Percentiles rank a stretch among this genome's conserved stretches.
These are phyloP conservation scores for Leptinotarsa tumamoca DNA, from an alignment of 2,888 invertebrate genomes.

Conservation along the genomic window DNA sequence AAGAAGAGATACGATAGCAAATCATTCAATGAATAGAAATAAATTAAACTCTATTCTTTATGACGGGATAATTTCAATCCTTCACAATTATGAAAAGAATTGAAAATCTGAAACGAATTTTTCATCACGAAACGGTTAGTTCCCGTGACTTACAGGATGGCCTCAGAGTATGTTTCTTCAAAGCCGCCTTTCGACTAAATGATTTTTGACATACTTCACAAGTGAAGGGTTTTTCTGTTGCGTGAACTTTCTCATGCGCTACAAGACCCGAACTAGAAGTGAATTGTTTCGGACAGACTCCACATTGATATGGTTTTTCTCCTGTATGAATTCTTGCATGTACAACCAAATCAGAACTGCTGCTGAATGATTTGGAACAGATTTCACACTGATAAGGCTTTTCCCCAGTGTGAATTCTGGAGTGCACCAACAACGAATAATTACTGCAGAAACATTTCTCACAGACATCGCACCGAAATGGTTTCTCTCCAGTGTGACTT, in stretches of 20 bases:
- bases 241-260: background rate
- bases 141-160: too few species aligned
- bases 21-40: too few species aligned
- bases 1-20: too few species aligned
- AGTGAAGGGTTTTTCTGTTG: background rate
- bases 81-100: too few species aligned
- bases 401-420: constrained; percentile 22
- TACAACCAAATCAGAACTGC: background rate
- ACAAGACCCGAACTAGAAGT: background rate
- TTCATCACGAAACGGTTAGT: too few species aligned
- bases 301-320: background rate
- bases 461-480: constrained; percentile 21
- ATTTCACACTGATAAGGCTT: constrained; percentile 21
- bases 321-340: constrained; percentile 6
- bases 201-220: background rate
- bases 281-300: background rate
- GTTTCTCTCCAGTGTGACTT: constrained; percentile 17
- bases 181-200: background rate
- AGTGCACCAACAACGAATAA: constrained; percentile 1
- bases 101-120: too few species aligned
- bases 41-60: too few species aligned
- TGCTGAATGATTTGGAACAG: background rate
- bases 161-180: background rate
- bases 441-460: constrained; percentile 17
- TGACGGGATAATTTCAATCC: too few species aligned